A percentile compares a stretch with the other conserved stretches of the same genome.
Conservation (phyloP, 2,113 vertebrate species). For the Entomyzon cyanotis region DNA sequence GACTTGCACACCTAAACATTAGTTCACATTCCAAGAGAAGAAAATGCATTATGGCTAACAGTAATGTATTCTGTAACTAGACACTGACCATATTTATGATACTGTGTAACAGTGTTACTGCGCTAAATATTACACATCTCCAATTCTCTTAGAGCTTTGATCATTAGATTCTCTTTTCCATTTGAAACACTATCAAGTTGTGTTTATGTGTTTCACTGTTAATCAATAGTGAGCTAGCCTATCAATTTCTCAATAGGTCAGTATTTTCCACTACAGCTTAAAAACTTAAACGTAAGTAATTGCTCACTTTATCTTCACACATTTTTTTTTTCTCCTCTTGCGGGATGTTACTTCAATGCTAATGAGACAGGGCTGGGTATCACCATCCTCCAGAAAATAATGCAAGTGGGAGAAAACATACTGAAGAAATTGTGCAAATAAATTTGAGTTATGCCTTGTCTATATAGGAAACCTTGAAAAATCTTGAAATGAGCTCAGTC, state of each 20-base stretch:
- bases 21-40: not conserved
- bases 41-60: not conserved
- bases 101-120: not conserved
- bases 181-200: slow-evolving; percentile 2
- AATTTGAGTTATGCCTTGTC: not conserved
- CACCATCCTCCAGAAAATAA: slow-evolving; percentile 1
- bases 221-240: not conserved
- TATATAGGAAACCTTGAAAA: not conserved
- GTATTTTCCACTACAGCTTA: not conserved
- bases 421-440: not conserved
- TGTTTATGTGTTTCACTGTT: slow-evolving; percentile 4
- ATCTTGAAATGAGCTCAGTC: not conserved
- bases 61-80: not conserved
- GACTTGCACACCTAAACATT: not conserved
- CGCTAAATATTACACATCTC: not conserved
- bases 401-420: not conserved
- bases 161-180: not conserved
- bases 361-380: not conserved
- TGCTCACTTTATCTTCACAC: not conserved
- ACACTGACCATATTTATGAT: not conserved
- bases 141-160: not conserved
- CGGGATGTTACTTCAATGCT: not conserved
- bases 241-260: not conserved
- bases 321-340: not conserved
- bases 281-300: not conserved